Percentiles rank a stretch among this genome's conserved stretches.
Evolutionary conservation across 2,797 vertebrate genomes (phyloP).

Genomic region (Discoglossus pictus): DNA sequence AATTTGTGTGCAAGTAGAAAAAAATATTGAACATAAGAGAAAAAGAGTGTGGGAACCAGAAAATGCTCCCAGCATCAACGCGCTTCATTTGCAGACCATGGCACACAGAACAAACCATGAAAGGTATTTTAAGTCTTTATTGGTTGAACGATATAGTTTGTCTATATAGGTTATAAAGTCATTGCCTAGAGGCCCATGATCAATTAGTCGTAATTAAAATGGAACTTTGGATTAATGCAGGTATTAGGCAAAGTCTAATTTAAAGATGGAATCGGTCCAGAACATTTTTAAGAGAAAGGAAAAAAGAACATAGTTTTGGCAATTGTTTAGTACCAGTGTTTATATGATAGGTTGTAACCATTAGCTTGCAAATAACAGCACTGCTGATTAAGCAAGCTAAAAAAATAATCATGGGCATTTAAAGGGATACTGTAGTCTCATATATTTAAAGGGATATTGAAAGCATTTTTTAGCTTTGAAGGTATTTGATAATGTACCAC

Average conservation of each 20-base stretch:
- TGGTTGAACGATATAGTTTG: neutral
- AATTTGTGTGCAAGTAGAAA: neutral
- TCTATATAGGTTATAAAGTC: constrained; percentile 16
- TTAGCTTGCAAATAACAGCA: neutral
- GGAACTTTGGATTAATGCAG: constrained; percentile 15
- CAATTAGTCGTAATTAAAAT: constrained; percentile 43
- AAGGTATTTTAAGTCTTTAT: neutral
- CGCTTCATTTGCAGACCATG: neutral
- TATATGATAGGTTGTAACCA: neutral
- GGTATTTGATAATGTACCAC: too few relatives aligned
- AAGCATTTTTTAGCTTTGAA: too few relatives aligned
- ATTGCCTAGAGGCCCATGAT: constrained; percentile 25
- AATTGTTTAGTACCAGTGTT: neutral
- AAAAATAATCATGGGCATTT: too few relatives aligned
- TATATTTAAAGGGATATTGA: too few relatives aligned
- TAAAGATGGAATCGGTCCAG: constrained; percentile 7
- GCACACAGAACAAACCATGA: neutral
- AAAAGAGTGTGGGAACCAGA: neutral
- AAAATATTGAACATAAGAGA: neutral
- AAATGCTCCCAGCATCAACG: neutral
- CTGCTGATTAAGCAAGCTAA: neutral
- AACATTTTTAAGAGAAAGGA: neutral
- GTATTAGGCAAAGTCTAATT: constrained; percentile 20
- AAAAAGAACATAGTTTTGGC: constrained; percentile 3
- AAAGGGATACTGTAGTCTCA: too few relatives aligned